phyloP scores from a whole-genome alignment of 2,113 vertebrate genomes.

The Microtus montanus region DNA sequence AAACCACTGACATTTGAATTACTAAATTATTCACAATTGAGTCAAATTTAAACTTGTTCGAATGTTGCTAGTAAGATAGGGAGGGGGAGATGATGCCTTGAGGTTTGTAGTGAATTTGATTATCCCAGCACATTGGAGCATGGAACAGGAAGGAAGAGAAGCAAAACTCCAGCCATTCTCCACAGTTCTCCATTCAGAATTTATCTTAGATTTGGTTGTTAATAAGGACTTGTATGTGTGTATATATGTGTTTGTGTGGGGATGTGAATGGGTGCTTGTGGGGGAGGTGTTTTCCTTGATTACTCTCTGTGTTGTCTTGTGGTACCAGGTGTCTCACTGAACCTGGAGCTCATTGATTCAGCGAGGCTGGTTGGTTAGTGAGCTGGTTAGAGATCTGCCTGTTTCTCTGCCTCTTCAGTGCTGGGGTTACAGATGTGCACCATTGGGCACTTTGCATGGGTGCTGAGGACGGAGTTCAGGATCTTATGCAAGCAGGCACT shows the following conservation, averaged over 20 bases:
- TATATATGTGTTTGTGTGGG: background rate
- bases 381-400: background rate
- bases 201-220: slow-evolving; percentile 18
- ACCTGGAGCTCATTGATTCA: background rate
- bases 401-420: background rate
- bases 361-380: background rate
- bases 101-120: slow-evolving; percentile 11
- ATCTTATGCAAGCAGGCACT: background rate
- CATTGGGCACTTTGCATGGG: background rate
- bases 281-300: background rate
- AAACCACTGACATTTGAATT: slow-evolving; percentile 14
- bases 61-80: background rate
- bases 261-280: background rate
- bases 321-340: background rate
- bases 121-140: background rate
- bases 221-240: background rate
- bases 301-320: background rate
- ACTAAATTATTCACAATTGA: slow-evolving; percentile 29
- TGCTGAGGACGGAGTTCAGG: background rate
- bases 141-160: background rate
- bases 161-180: background rate
- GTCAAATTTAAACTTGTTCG: slow-evolving; percentile 23
- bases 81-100: slow-evolving; percentile 25
- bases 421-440: too few relatives aligned
- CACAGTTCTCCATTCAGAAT: background rate